Percentiles rank a stretch among this genome's conserved stretches.
These are phyloP conservation scores for Daboia siamensis DNA, from an alignment of 2,113 vertebrate species.

Conservation along the genomic window DNA sequence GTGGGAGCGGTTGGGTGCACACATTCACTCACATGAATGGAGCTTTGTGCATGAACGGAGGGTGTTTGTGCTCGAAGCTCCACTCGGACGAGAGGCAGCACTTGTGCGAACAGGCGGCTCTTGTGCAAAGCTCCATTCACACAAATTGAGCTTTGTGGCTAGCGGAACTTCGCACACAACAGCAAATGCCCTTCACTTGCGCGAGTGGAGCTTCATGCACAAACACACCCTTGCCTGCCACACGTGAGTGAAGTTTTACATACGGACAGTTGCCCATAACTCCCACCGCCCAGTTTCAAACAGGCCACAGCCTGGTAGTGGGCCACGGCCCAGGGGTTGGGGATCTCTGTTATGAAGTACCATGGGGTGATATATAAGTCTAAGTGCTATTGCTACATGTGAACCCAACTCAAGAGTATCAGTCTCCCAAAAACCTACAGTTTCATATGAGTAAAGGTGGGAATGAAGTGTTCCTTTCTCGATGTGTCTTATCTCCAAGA, in stretches of 20 bases:
- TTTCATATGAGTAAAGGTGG: not conserved
- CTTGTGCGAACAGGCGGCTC: not conserved
- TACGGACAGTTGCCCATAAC: not conserved
- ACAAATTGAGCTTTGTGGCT: not conserved
- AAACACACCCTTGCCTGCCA: not conserved
- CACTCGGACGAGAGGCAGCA: not conserved
- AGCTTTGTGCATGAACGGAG: not conserved
- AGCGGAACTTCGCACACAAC: too few species aligned
- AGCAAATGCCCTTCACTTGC: not conserved
- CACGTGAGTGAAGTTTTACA: not conserved
- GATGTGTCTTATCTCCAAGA: constrained; percentile 30
- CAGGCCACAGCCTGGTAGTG: not conserved
- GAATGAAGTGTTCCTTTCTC: not conserved
- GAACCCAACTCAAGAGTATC: not conserved
- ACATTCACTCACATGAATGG: not conserved
- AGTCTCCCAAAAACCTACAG: not conserved
- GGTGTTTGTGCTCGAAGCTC: not conserved
- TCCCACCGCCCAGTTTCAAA: not conserved
- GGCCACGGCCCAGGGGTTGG: not conserved
- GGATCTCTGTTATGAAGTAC: not conserved
- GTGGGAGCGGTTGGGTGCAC: not conserved
- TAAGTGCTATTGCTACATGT: not conserved
- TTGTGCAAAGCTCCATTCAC: not conserved
- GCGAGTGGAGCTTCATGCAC: not conserved
- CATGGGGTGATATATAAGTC: not conserved